Conservation (phyloP, 2,113 vertebrate genomes). For the Butorides virescens region DNA sequence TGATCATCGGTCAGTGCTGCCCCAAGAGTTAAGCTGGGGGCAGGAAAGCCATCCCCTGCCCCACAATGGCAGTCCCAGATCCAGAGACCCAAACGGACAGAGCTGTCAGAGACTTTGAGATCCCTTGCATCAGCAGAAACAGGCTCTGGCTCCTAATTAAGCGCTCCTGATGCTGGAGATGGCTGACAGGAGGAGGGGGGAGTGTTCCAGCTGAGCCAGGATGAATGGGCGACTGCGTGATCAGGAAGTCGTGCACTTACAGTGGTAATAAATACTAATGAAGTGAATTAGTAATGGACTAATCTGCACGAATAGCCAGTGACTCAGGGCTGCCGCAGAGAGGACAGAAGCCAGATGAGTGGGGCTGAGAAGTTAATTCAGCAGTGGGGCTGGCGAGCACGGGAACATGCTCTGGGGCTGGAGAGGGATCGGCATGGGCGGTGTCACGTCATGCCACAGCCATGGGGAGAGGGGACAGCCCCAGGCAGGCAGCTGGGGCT, state of each 20-base stretch:
- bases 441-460: accelerated
- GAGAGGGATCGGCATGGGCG: background rate
- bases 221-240: background rate
- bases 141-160: background rate
- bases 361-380: background rate
- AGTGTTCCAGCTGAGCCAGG: background rate
- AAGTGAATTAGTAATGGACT: background rate
- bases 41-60: background rate
- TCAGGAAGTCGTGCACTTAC: background rate
- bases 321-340: background rate
- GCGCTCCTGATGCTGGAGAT: background rate
- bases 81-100: background rate
- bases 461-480: background rate
- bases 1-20: accelerated
- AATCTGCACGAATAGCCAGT: accelerated
- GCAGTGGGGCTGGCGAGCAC: background rate
- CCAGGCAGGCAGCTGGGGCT: background rate
- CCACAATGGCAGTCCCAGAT: background rate
- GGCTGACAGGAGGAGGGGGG: background rate
- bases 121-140: background rate
- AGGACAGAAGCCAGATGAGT: accelerated
- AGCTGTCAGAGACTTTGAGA: background rate
- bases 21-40: background rate
- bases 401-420: background rate
- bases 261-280: background rate